Evolutionary conservation across 2,888 invertebrate species (phyloP).

Genomic region (Aquatica leii): DNA sequence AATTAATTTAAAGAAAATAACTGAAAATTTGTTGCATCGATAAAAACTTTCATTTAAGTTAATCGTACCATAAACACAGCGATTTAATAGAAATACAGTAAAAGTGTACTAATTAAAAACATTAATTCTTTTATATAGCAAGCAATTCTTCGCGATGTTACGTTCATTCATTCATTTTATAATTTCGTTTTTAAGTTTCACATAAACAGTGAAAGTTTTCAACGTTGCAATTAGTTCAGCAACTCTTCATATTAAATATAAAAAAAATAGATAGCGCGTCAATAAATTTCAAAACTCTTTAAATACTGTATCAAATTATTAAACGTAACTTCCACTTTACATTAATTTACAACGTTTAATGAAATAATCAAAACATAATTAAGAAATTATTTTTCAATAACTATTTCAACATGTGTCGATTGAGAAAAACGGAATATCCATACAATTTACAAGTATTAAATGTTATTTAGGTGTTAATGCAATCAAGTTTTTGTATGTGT

Average conservation of each 20-base stretch:
- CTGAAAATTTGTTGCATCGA: background rate
- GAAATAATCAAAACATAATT: no score
- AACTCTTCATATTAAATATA: conserved; percentile 5
- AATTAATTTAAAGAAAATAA: no score
- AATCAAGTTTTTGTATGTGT: background rate
- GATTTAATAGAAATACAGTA: conserved; percentile 8
- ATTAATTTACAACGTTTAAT: no score
- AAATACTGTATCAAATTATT: no score
- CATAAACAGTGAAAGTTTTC: conserved; percentile 32
- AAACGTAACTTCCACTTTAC: no score
- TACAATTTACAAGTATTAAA: background rate
- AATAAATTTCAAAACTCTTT: background rate
- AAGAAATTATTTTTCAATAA: no score
- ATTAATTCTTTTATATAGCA: background rate
- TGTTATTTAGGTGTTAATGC: background rate
- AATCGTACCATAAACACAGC: background rate
- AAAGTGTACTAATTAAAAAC: conserved; percentile 7
- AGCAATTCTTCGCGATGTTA: background rate
- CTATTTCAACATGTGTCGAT: background rate
- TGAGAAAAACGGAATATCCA: background rate
- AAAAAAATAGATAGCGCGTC: background rate
- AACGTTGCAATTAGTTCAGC: conserved; percentile 25
- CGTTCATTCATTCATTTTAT: conserved; percentile 17
- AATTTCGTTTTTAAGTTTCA: conserved; percentile 29
- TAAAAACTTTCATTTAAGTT: conserved; percentile 6